Evolutionary conservation across 2,888 invertebrate species (phyloP), one percentile per base, ranked within the genome.

Genomic region (Halocaridina rubra): DNA sequence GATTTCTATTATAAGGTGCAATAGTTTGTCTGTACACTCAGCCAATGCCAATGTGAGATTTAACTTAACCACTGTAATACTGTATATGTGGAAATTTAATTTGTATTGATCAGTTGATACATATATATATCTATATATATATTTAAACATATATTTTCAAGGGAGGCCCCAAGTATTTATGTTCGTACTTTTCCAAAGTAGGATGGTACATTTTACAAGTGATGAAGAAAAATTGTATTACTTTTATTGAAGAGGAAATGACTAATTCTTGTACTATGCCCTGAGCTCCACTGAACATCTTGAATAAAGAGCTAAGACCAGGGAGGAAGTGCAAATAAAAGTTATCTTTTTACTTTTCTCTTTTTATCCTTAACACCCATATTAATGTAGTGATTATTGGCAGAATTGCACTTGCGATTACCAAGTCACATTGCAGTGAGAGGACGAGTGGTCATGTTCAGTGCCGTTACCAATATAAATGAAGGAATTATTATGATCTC

Each of bases 261-360:
- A 33, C 32, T 30, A 59, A 46, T 76, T 77, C 69, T 71, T 77
- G 77, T 82, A 81, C 81, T 81, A 67, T 30, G 69, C 81, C 81
- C 81, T 82, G 81, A 24, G 81, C 76, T 71, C 80, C 46, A 76
- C 57, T 30, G 24, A 77, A 76, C 76, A 77, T 57, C 76, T 67
- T 59, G 39, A 77, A 53, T 69, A 69, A n/a, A 81, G 81, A 76
- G 53, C 22, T 24, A n/a, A n/a, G n/a, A 77, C 30, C 81, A 82
- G 82, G 82, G 78, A 78, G 61, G 64, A 84, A 72, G 82, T 84
- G 82, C 82, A 84, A 84, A 84, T 84, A 78, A 80, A 84, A 84
- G 82, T 78, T 78, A 84, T 84, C 82, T 84, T 84, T 84, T 84
- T 84, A 84, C 46, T 33, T 8, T 24, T 7, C 8, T 10, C 8